Percentiles rank a stretch among this genome's conserved stretches.
Conservation (phyloP, 2,888 invertebrate genomes). For the Buathra laborator region DNA sequence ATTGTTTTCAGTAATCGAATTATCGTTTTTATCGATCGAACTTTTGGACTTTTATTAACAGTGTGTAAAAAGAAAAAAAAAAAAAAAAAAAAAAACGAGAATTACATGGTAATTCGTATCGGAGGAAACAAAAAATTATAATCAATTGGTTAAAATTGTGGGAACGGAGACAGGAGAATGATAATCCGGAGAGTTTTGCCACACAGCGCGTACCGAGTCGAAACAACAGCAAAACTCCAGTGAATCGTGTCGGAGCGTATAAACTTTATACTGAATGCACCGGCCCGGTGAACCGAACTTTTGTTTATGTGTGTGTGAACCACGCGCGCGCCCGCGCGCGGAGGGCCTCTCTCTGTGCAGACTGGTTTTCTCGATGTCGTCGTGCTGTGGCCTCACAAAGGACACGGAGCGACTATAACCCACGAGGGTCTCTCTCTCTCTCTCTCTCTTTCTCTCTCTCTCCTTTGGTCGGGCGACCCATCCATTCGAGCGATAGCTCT, state of each 20-base stretch:
- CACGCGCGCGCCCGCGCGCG: background rate
- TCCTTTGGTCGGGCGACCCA: background rate
- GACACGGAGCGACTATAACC: constrained; percentile 21
- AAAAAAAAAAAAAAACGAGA: background rate
- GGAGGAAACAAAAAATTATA: background rate
- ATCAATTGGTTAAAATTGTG: background rate
- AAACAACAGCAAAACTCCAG: constrained; percentile 43
- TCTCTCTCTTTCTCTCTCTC: background rate
- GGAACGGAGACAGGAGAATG: background rate
- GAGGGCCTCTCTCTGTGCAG: background rate
- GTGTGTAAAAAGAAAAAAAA: background rate
- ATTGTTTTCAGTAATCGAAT: background rate
- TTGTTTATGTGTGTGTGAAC: background rate
- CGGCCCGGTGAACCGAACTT: background rate
- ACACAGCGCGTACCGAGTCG: constrained; percentile 1
- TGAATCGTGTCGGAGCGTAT: constrained; percentile 48
- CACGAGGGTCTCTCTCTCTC: constrained; percentile 22
- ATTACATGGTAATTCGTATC: background rate
- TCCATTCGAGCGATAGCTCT: constrained; percentile 34
- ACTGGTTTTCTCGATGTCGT: constrained; percentile 15
- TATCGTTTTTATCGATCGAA: background rate
- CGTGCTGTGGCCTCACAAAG: constrained; percentile 51
- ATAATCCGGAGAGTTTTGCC: background rate
- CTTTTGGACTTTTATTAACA: background rate
- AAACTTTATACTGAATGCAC: constrained; percentile 46